These are phyloP conservation scores for Xyrauchen texanus DNA, from an alignment of 2,113 vertebrate species.

Conservation along the genomic window DNA sequence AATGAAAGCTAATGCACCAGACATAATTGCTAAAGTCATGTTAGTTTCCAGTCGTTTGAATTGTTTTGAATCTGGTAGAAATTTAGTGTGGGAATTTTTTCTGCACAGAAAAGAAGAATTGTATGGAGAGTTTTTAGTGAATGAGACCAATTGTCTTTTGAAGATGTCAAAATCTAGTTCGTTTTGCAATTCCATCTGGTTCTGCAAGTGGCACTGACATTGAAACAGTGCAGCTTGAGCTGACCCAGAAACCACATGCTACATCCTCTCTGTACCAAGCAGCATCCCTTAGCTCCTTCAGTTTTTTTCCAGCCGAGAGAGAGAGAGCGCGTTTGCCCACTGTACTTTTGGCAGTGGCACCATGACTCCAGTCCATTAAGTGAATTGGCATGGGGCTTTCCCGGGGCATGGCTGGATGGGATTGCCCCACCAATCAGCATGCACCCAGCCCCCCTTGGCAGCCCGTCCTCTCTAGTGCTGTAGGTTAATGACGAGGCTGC, in stretches of 20 bases:
- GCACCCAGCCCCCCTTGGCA: conserved; percentile 39
- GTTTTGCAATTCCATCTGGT: background rate
- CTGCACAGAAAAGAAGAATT: too few species aligned
- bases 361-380: conserved; percentile 45
- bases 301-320: conserved; percentile 16
- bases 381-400: conserved; percentile 43
- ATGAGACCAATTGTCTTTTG: too few species aligned
- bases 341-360: conserved; percentile 43
- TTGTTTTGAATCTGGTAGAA: too few species aligned
- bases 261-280: conserved; percentile 10
- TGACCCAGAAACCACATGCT: conserved; percentile 1
- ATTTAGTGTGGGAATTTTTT: too few species aligned
- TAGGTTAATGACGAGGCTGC: conserved; percentile 63
- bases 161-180: too few species aligned
- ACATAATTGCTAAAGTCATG: too few species aligned
- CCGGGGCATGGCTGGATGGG: conserved; percentile 36
- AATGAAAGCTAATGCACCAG: too few species aligned
- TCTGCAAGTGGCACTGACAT: background rate
- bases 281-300: conserved; percentile 19
- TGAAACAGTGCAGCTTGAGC: background rate
- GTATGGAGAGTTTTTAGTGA: too few species aligned
- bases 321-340: background rate
- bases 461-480: conserved; percentile 46
- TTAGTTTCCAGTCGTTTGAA: too few species aligned
- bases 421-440: conserved; percentile 45